Evolutionary conservation across 2,113 vertebrate species (phyloP).

Genomic region (Megatriorchis doriae): DNA sequence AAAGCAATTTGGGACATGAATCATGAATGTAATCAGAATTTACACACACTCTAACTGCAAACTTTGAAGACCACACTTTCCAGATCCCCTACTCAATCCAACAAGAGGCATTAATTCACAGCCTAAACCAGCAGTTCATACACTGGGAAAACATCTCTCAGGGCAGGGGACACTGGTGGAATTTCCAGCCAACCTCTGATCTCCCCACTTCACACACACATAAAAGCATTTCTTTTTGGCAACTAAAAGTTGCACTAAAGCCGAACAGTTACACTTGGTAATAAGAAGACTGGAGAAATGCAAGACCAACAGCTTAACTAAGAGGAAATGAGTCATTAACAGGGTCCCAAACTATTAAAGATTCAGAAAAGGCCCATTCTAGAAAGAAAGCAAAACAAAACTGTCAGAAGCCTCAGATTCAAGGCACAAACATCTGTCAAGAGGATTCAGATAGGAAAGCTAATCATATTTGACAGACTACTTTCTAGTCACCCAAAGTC

Average conservation of each 20-base stretch:
- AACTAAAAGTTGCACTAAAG: background rate
- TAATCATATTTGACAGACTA: background rate
- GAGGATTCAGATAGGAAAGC: background rate
- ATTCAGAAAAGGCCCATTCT: background rate
- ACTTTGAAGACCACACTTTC: background rate
- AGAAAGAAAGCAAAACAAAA: background rate
- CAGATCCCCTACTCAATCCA: background rate
- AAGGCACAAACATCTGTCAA: background rate
- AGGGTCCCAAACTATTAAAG: background rate
- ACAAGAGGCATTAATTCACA: background rate
- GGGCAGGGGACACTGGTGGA: background rate
- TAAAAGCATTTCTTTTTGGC: background rate
- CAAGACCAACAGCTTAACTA: background rate
- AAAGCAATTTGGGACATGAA: background rate
- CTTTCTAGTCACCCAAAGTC: background rate
- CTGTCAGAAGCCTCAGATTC: background rate
- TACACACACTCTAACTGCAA: background rate
- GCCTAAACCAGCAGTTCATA: background rate
- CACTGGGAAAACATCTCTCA: background rate
- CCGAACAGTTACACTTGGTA: background rate
- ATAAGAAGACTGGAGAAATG: background rate
- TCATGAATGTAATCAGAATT: background rate
- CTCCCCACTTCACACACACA: background rate
- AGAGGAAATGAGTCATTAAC: background rate
- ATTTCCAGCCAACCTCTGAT: background rate